Conservation (phyloP, 2,113 vertebrate genomes). For the western clawed frog (Xenopus tropicalis) region DNA sequence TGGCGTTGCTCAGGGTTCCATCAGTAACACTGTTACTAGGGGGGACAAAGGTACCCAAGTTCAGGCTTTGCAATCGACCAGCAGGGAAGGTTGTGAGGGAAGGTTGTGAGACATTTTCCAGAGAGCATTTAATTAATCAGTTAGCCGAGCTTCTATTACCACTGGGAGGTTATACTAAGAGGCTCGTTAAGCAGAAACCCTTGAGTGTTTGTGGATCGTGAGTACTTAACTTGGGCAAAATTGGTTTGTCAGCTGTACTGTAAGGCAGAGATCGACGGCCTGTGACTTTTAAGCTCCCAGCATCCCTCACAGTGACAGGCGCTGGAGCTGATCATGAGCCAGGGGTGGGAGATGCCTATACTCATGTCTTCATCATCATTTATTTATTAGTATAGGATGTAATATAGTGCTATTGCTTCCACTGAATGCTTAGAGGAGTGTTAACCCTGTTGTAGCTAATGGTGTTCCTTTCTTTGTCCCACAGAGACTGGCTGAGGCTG, state of each 20-base stretch:
- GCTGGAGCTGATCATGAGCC: neutral
- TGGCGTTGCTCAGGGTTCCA: neutral
- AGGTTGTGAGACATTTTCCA: neutral
- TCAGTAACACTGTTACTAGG: neutral
- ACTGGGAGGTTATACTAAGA: conserved; percentile 1
- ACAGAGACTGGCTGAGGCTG: conserved; percentile 85
- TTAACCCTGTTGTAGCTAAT: neutral
- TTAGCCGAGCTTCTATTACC: neutral
- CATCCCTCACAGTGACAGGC: neutral
- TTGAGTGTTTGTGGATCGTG: neutral
- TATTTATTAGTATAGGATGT: too few species aligned
- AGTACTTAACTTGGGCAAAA: neutral
- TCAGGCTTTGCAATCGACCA: neutral
- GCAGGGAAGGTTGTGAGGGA: too few species aligned
- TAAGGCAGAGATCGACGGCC: neutral
- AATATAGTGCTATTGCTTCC: neutral
- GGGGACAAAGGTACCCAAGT: neutral
- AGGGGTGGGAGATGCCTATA: neutral
- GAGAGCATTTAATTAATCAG: neutral
- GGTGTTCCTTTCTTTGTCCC: conserved; percentile 35
- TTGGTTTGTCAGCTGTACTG: neutral
- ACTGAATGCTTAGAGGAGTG: neutral
- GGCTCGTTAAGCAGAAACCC: neutral
- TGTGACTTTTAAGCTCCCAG: neutral
- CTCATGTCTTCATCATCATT: neutral